A percentile compares a stretch with the other conserved stretches of the same genome.
These are phyloP conservation scores for Syngnathus acus DNA, from an alignment of 2,797 vertebrate species.

Conservation along the genomic window DNA sequence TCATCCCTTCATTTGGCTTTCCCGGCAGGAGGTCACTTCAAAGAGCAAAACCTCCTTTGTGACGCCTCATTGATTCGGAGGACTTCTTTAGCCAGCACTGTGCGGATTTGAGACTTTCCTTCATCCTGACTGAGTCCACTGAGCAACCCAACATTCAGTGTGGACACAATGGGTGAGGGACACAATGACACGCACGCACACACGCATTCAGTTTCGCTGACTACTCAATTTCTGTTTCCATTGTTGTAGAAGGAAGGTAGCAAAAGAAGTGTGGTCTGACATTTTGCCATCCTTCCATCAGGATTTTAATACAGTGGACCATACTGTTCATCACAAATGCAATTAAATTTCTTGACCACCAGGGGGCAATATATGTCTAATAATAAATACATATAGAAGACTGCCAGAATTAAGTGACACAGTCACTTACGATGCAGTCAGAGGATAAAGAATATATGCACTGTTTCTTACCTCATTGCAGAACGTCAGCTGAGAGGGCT, in stretches of 20 bases:
- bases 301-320: not conserved
- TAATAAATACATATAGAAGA: no score
- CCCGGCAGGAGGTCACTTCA: not conserved
- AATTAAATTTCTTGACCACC: not conserved
- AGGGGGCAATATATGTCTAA: no score
- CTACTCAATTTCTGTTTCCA: not conserved
- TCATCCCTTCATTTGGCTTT: not conserved
- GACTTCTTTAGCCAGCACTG: not conserved
- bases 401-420: no score
- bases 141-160: not conserved
- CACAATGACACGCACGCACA: not conserved
- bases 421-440: conserved; percentile 35
- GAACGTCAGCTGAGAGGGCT: no score
- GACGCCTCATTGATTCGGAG: not conserved
- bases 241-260: not conserved
- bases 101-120: not conserved
- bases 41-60: not conserved
- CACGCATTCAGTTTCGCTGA: not conserved
- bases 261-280: not conserved
- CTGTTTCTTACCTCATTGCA: no score
- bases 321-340: not conserved
- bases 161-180: not conserved
- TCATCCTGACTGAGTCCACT: not conserved
- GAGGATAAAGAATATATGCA: conserved; percentile 26
- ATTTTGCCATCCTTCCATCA: not conserved